A percentile compares a stretch with the other conserved stretches of the same genome.
Evolutionary conservation across 2,888 invertebrate genomes (phyloP).

Genomic region (Clivina fossor): DNA sequence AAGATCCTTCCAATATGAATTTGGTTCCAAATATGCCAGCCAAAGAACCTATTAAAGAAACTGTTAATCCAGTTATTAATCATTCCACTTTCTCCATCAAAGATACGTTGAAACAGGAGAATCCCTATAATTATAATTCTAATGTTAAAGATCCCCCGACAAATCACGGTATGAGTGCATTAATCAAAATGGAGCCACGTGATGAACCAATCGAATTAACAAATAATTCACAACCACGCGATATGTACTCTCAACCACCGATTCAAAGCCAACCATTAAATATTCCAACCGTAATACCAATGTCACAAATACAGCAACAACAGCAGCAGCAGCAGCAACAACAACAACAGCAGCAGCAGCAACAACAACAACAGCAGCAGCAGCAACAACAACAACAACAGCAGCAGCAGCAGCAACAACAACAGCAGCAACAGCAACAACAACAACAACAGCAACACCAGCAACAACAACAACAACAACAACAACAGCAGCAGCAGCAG

Average conservation of each 20-base stretch:
- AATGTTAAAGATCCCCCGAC: conserved; percentile 22
- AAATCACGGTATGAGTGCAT: conserved; percentile 36
- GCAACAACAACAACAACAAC: too few species aligned
- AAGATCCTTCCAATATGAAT: conserved; percentile 26
- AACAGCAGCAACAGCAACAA: too few species aligned
- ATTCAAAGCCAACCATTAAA: conserved; percentile 47
- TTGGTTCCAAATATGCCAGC: conserved; percentile 14
- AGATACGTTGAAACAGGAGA: conserved; percentile 45
- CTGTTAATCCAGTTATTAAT: conserved; percentile 48
- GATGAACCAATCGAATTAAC: conserved; percentile 54
- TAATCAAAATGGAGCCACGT: conserved; percentile 51
- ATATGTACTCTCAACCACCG: conserved; percentile 38
- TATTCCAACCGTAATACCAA: conserved; percentile 49
- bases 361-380: conserved; percentile 30
- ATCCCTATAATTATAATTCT: conserved; percentile 38
- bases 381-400: too few species aligned
- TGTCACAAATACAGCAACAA: conserved; percentile 45
- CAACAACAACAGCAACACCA: too few species aligned
- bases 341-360: conserved; percentile 32
- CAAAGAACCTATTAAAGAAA: conserved; percentile 31
- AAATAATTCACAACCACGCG: conserved; percentile 35
- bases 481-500: too few species aligned
- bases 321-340: conserved; percentile 35
- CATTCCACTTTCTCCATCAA: conserved; percentile 44
- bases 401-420: too few species aligned